Evolutionary conservation across 2,888 invertebrate species (phyloP).

Genomic region (Hydriomena furcata): DNA sequence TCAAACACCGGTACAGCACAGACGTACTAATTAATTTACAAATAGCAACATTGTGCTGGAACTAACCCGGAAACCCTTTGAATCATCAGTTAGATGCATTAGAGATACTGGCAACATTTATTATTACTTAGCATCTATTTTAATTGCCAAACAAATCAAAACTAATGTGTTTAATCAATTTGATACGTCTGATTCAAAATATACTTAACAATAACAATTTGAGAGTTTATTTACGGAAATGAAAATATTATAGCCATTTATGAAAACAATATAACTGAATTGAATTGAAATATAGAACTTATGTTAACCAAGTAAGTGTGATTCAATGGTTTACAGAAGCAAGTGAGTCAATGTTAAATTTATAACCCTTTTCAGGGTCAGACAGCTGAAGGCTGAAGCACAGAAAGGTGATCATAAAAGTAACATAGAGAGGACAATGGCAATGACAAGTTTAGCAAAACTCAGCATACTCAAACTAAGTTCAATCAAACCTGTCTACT

Average conservation of each 20-base stretch:
- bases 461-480: too few species aligned
- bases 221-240: not conserved
- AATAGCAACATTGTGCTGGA: constrained; percentile 55
- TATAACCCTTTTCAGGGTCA: not conserved
- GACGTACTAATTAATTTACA: constrained; percentile 61
- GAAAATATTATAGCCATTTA: not conserved
- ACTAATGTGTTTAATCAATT: not conserved
- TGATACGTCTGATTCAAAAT: not conserved
- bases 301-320: constrained; percentile 10
- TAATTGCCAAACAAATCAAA: not conserved
- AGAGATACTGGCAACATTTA: constrained; percentile 32
- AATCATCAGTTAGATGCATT: constrained; percentile 44
- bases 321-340: constrained; percentile 13
- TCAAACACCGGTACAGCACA: constrained; percentile 52
- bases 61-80: constrained; percentile 38
- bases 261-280: constrained; percentile 4
- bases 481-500: too few species aligned
- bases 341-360: constrained; percentile 5
- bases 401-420: too few species aligned
- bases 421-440: too few species aligned
- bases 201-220: not conserved
- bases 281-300: not conserved
- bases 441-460: too few species aligned
- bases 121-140: constrained; percentile 17
- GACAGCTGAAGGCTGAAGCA: too few species aligned